These are phyloP conservation scores for Heteromyza rotundicornis DNA, from an alignment of 2,888 invertebrate species.

Conservation along the genomic window DNA sequence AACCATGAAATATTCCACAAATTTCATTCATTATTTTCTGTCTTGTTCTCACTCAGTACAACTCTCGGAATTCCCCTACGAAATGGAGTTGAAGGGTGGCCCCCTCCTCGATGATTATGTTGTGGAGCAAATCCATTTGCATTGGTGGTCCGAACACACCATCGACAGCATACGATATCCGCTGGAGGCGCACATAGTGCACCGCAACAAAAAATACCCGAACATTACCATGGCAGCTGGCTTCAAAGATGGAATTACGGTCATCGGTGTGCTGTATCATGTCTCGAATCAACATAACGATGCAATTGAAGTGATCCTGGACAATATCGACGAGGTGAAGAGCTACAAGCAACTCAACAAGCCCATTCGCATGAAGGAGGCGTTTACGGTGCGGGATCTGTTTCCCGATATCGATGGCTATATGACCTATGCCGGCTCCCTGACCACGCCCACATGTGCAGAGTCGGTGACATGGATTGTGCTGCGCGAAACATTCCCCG, in stretches of 20 bases:
- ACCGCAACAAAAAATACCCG: constrained; percentile 65
- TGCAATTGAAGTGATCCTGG: constrained; percentile 50
- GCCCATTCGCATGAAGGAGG: constrained; percentile 40
- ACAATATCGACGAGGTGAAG: constrained; percentile 48
- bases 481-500: constrained; percentile 65
- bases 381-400: constrained; percentile 58
- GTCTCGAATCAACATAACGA: constrained; percentile 55
- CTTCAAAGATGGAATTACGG: constrained; percentile 68
- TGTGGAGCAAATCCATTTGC: constrained; percentile 80
- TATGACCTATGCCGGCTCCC: constrained; percentile 72
- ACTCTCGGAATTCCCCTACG: constrained; percentile 45
- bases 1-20: no score
- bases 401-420: constrained; percentile 68
- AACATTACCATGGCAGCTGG: constrained; percentile 65
- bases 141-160: constrained; percentile 85
- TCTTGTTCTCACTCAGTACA: constrained; percentile 41
- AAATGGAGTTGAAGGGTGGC: constrained; percentile 65
- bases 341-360: constrained; percentile 44
- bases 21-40: no score
- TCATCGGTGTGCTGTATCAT: constrained; percentile 70
- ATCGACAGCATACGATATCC: constrained; percentile 71
- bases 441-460: constrained; percentile 76
- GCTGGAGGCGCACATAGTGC: constrained; percentile 73
- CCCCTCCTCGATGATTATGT: constrained; percentile 62
- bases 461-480: constrained; percentile 80